A percentile compares a stretch with the other conserved stretches of the same genome.
Conservation (phyloP, 2,888 invertebrate genomes). For the Silvanus unidentatus region DNA sequence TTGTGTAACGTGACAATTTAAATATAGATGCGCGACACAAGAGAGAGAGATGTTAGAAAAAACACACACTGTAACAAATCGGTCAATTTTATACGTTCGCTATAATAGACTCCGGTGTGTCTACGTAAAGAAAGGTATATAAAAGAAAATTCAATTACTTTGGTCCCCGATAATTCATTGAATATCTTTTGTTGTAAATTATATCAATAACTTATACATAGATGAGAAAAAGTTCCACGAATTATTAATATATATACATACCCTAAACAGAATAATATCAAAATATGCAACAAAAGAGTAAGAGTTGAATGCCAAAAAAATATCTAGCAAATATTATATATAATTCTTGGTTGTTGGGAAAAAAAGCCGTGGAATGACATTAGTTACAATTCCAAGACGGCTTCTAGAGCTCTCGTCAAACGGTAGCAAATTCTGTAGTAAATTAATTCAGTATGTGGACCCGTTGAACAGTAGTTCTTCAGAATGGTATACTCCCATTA, state of each 20-base stretch:
- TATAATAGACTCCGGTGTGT: too few relatives aligned
- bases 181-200: neutral
- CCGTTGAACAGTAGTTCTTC: conserved; percentile 1
- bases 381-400: conserved; percentile 19
- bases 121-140: neutral
- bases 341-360: neutral
- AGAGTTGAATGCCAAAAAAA: too few relatives aligned
- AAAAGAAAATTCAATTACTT: conserved; percentile 1
- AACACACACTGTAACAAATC: conserved; percentile 16
- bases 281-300: too few relatives aligned
- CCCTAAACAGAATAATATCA: too few relatives aligned
- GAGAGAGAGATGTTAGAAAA: conserved; percentile 1
- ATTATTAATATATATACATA: too few relatives aligned
- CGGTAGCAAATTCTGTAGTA: conserved; percentile 26
- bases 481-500: conserved; percentile 29
- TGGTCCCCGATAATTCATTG: neutral
- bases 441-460: conserved; percentile 26
- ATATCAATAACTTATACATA: too few relatives aligned
- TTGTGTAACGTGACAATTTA: conserved; percentile 8
- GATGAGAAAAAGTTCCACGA: too few relatives aligned
- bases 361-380: conserved; percentile 23
- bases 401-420: conserved; percentile 17
- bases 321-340: too few relatives aligned
- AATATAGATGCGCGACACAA: conserved; percentile 11
- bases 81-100: conserved; percentile 15